Evolutionary conservation across 2,888 invertebrate genomes (phyloP).

Genomic region (Apeira syringaria): DNA sequence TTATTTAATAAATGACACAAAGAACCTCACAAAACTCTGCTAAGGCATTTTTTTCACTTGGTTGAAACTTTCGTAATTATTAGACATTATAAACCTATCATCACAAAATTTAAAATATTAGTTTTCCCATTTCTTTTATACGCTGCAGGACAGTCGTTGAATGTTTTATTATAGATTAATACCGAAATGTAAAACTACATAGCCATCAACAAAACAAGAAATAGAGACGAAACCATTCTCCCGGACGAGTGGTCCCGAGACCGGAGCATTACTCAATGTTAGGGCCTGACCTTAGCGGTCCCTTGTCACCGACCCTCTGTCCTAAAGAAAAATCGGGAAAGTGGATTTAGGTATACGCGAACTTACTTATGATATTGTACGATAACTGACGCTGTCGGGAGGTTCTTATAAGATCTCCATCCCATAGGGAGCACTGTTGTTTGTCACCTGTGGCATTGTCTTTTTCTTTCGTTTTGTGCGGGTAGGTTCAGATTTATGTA

Average conservation of each 20-base stretch:
- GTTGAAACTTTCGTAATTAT: too few relatives aligned
- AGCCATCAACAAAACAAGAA: constrained; percentile 14
- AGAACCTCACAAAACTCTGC: too few relatives aligned
- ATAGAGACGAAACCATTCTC: constrained; percentile 15
- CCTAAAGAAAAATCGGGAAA: constrained; percentile 36
- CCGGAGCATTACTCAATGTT: constrained; percentile 33
- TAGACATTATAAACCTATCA: too few relatives aligned
- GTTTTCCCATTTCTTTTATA: too few relatives aligned
- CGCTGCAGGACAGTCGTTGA: too few relatives aligned
- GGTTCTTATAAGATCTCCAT: constrained; percentile 20
- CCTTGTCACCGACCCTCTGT: constrained; percentile 34
- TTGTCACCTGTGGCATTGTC: constrained; percentile 20
- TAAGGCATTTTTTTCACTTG: too few relatives aligned
- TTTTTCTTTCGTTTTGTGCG: constrained; percentile 9
- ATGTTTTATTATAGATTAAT: too few relatives aligned
- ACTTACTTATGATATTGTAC: constrained; percentile 34
- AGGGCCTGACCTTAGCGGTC: constrained; percentile 32
- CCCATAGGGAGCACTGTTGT: constrained; percentile 19
- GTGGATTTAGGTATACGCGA: constrained; percentile 35
- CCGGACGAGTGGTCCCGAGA: constrained; percentile 15
- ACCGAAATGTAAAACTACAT: not conserved
- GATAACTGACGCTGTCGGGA: constrained; percentile 27
- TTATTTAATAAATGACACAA: too few relatives aligned
- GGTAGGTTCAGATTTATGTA: constrained; percentile 3
- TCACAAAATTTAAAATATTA: too few relatives aligned